phyloP scores from a whole-genome alignment of 64 coral and sea anemone genomes.

The Platygyra sinensis region DNA sequence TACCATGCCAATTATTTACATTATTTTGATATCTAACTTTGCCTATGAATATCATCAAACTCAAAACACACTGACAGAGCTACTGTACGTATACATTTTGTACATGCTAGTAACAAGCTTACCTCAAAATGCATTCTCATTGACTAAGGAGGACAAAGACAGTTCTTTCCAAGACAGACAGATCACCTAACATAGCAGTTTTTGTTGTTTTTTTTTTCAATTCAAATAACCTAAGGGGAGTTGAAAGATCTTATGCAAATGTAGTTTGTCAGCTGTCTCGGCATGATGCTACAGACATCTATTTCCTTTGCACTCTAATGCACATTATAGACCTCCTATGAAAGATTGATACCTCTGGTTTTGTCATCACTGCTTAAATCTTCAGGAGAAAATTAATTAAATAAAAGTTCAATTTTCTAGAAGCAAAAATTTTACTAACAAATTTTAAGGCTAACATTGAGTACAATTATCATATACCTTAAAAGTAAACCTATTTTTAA shows the following conservation, averaged over 20 bases:
- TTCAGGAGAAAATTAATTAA: no score
- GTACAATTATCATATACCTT: no score
- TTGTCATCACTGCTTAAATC: no score
- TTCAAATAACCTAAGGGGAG: background rate
- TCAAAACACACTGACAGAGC: background rate
- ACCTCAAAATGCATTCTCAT: background rate
- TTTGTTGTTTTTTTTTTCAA: background rate
- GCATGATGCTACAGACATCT: background rate
- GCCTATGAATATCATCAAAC: background rate
- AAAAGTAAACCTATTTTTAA: no score
- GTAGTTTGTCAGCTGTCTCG: background rate
- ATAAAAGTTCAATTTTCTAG: no score
- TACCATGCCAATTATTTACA: background rate
- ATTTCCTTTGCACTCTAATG: background rate
- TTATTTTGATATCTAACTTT: background rate
- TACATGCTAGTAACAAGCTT: background rate
- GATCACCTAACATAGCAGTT: background rate
- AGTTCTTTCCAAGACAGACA: background rate
- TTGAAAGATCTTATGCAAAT: conserved; percentile 5
- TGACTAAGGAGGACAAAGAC: background rate
- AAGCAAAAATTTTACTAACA: no score
- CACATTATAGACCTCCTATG: background rate
- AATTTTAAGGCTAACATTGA: no score
- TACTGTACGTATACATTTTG: background rate
- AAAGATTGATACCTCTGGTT: no score